Conservation (phyloP, 2,888 invertebrate species). For the Perdita meconis region DNA sequence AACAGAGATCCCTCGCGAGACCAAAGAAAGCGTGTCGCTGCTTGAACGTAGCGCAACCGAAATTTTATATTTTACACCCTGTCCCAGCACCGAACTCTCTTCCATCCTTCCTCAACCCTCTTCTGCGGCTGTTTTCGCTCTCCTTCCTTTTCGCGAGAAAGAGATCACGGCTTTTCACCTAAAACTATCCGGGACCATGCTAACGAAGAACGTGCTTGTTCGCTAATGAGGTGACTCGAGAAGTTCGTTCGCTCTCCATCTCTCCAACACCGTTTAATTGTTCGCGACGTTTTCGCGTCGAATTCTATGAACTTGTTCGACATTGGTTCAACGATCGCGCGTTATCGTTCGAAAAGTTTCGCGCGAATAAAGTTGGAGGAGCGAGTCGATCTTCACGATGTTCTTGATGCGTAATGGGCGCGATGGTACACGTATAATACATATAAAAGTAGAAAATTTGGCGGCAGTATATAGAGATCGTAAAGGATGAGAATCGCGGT, state of each 20-base stretch:
- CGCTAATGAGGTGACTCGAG: slow-evolving; percentile 29
- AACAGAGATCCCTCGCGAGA: slow-evolving; percentile 29
- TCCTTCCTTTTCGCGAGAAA: slow-evolving; percentile 16
- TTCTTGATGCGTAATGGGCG: slow-evolving; percentile 72
- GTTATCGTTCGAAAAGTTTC: not conserved
- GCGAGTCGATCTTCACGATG: slow-evolving; percentile 43
- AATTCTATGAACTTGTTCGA: not conserved
- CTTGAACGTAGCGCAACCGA: slow-evolving; percentile 63
- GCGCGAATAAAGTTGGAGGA: slow-evolving; percentile 26
- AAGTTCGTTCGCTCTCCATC: slow-evolving; percentile 31
- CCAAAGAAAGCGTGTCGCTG: slow-evolving; percentile 30
- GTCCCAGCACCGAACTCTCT: slow-evolving; percentile 65
- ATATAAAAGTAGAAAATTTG: slow-evolving; percentile 77
- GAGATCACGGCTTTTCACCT: slow-evolving; percentile 25
- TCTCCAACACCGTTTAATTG: not conserved
- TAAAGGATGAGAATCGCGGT: slow-evolving; percentile 71
- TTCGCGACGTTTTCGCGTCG: too few relatives aligned
- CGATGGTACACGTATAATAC: slow-evolving; percentile 74
- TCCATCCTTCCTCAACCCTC: not conserved
- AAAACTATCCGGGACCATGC: slow-evolving; percentile 34
- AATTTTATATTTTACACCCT: slow-evolving; percentile 63
- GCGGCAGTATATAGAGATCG: slow-evolving; percentile 78
- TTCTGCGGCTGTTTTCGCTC: not conserved
- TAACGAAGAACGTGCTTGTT: slow-evolving; percentile 45
- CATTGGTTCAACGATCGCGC: not conserved